These are phyloP conservation scores for Micrastur ruficollis DNA, from an alignment of 2,797 vertebrate genomes.

Conservation along the genomic window DNA sequence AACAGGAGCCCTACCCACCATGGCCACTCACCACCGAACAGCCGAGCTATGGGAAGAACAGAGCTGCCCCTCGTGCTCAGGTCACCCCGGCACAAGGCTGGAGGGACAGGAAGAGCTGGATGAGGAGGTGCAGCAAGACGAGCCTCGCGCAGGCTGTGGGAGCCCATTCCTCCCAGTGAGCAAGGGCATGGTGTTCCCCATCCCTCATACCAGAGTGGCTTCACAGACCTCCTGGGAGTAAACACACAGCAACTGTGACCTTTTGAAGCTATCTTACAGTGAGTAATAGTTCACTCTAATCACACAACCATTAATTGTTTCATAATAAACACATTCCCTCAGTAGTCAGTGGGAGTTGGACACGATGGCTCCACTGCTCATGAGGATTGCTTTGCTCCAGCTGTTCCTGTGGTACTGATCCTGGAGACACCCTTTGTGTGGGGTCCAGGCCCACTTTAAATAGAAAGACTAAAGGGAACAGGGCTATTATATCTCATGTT, in stretches of 20 bases:
- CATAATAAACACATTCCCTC: background rate
- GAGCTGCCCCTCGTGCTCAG: background rate
- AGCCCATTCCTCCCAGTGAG: accelerated
- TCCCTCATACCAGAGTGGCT: background rate
- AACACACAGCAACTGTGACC: conserved; percentile 58
- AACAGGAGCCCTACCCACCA: background rate
- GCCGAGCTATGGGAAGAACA: background rate
- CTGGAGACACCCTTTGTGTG: background rate
- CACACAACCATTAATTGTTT: background rate
- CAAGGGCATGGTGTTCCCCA: background rate
- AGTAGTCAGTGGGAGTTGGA: background rate
- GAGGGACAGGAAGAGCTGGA: background rate
- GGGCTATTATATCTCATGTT: background rate
- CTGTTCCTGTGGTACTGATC: background rate
- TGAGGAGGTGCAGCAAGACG: background rate
- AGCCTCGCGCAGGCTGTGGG: background rate
- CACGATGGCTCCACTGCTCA: background rate
- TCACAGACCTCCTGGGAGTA: conserved; percentile 25
- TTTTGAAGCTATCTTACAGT: background rate
- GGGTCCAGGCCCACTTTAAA: background rate
- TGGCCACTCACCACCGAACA: background rate
- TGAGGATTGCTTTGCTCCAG: background rate
- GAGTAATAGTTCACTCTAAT: background rate
- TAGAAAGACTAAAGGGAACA: background rate
- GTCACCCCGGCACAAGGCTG: background rate